Conservation (phyloP, 2,113 vertebrate genomes). For the Okapia johnstoni region DNA sequence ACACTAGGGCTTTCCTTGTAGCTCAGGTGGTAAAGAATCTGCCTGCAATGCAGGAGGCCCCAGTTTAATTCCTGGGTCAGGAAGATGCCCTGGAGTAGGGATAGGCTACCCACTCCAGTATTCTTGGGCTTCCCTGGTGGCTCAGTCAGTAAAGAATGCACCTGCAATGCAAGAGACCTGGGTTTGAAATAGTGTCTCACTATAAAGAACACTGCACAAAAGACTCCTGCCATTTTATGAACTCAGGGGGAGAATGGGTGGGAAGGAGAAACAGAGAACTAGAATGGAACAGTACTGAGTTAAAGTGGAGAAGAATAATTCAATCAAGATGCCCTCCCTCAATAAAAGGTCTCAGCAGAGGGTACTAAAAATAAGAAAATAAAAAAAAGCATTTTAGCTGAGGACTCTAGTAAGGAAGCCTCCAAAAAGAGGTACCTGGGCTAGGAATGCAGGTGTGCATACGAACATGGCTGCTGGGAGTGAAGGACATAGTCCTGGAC, state of each 20-base stretch:
- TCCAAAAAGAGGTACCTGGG: neutral
- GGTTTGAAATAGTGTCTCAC: neutral
- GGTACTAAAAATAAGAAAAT: neutral
- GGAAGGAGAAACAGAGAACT: neutral
- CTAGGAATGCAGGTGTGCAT: neutral
- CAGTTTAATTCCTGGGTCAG: neutral
- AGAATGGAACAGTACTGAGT: neutral
- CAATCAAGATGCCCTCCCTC: neutral
- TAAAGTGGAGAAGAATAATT: neutral
- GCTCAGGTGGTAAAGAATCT: neutral
- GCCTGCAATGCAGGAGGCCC: neutral
- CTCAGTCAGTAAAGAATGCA: neutral
- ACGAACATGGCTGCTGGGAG: neutral
- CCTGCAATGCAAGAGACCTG: neutral
- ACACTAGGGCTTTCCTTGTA: neutral
- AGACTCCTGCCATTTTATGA: neutral
- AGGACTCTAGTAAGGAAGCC: neutral
- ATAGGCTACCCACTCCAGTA: neutral
- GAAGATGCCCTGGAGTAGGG: neutral
- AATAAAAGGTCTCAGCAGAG: neutral
- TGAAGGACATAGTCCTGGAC: neutral
- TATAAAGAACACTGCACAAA: neutral
- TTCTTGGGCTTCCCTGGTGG: neutral
- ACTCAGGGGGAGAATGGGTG: fast-evolving
- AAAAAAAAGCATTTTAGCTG: neutral